Base-by-base conservation (phyloP, 2,113 vertebrate species). In the Pelvicachromis taeniatus region DNA sequence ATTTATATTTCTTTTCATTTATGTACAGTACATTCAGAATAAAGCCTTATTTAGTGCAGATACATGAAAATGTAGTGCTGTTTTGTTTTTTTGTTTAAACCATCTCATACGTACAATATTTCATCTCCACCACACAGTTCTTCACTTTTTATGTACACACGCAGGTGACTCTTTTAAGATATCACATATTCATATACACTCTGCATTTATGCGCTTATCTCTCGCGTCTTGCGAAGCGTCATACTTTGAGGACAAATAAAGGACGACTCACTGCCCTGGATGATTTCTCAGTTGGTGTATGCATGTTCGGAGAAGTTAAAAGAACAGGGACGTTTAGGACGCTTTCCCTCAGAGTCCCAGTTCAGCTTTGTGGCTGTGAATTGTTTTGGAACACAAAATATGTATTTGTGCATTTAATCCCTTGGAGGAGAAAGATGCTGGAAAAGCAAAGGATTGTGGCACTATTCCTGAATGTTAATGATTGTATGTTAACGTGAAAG, bases 21-120 rank as follows among this genome's bases (percentile, higher is more conserved):
- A 93, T 94, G 88, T 94, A 95, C 90, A 94, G 50, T 95, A 95
- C 94, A 95, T 95, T 95, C 94, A 94, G 87, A 93, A 93, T 95
- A 94, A 95, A 95, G 93, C 92, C 92, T 94, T 92, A 68, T 91
- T 95, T 93, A 93, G 94, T 95, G 95, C 93, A 93, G 93, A 91
- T 93, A 91, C 87, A 90, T 93, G 83, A 55, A 87, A 90, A 88
- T 55, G 81, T 91, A 89, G 90, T 92, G 89, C 89, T 77, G 88
- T 77, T 84, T 82, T 70, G 85, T 77, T 84, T 82, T 82, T 70
- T 35, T 83, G 33, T 90, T 88, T 48, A 21, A 70, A 87, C 86
- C 88, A 31, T 86, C 84, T 81, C 84, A 86, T 56, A 86, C 56
- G 21, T 78, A 83, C 83, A 75, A 75, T 52, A 33, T 31, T 75